Base-by-base conservation (phyloP, 2,888 invertebrate genomes). In the Chalcosyrphus nemorum region DNA sequence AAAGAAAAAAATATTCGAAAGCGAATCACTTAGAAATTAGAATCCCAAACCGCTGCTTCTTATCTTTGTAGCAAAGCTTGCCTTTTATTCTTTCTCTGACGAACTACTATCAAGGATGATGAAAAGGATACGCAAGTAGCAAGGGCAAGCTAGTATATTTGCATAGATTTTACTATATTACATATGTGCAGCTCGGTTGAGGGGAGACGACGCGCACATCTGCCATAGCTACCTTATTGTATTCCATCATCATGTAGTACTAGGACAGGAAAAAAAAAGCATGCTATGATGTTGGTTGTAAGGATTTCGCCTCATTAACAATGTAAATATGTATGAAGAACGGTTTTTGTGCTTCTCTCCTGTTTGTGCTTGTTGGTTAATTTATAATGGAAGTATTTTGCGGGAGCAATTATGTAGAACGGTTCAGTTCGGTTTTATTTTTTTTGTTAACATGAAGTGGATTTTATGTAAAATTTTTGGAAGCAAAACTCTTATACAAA, bases 251-350 rank as follows among this genome's bases (percentile, higher is more conserved):
- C 3, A 24, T 4, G 19, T n/a, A 35, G 17, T 68, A 54, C 7
- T 38, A 29, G 32, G 9, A 21, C 15, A 21, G 15, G 29, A 32
- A 43, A 24, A 7, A 43, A 43, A 7, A 15, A 0, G 32, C 13
- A 17, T 4, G 52, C 21, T 27, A 65, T 11, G 35, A n/a, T n/a
- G 21, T 38, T 50, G 59, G 63, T 41, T 41, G 43, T 56, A 78
- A 74, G 72, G 78, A 74, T 68, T 84, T 74, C 72, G 72, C 82
- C 82, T 84, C 78, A 84, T 84, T 84, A 84, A 84, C 78, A 78
- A 74, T 84, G 82, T 78, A 84, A 78, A 84, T 61, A 78, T 50
- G 47, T 38, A 38, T 38, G 38, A 4, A 78, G 56, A 54, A 81
- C 15, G 65, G 70, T 54, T 63, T 32, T 56, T 13, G 21, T 45